Evolutionary conservation across 1,140 invertebrate species (phyloP), one percentile per base, ranked within the genome.

Genomic region (Brachionus calyciflorus): DNA sequence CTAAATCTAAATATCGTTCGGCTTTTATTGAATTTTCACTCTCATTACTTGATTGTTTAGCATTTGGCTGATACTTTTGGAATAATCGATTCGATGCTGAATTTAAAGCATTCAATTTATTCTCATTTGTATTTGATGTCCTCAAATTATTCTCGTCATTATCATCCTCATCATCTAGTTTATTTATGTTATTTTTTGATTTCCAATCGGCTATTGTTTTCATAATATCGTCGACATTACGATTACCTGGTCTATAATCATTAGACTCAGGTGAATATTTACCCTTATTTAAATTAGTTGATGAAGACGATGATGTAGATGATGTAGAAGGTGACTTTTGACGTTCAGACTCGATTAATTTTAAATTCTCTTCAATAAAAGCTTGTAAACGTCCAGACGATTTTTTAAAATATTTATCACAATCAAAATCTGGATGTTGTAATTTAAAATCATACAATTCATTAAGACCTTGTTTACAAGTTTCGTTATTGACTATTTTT

Each of bases 381-480:
- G 92, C 91, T 84, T 93, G 91, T 86, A 97, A 96, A 83, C 91
- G 93, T 81, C 91, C 90, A 53, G 92, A 93, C 0, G 92, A 91
- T 80, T 91, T 93, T 79, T 91, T 89, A 80, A 97, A 87, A 82
- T 93, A 95, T 33, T 91, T 91, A 83, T 92, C 91, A n/a, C 93
- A 88, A 82, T 95, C 92, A 19, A 93, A 91, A 78, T 94, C 91
- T 0, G 93, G 93, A 85, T 95, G 89, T 82, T 92, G 89, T 81
- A 90, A 88, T 87, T 93, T 90, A 81, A 96, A 93, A 78, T 95
- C 93, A 81, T 94, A 95, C 5, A 97, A 84, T 80, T 93, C 90
- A 76, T 88, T 87, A 37, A 97, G 85, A 37, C 93, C 94, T 88
- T 55, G 49, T 24, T 57, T 76, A 46, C 46, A 24, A 7, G 33